A percentile compares a stretch with the other conserved stretches of the same genome.
Conservation (phyloP, 2,888 invertebrate genomes). For the Hydroisotoma schaefferi region DNA sequence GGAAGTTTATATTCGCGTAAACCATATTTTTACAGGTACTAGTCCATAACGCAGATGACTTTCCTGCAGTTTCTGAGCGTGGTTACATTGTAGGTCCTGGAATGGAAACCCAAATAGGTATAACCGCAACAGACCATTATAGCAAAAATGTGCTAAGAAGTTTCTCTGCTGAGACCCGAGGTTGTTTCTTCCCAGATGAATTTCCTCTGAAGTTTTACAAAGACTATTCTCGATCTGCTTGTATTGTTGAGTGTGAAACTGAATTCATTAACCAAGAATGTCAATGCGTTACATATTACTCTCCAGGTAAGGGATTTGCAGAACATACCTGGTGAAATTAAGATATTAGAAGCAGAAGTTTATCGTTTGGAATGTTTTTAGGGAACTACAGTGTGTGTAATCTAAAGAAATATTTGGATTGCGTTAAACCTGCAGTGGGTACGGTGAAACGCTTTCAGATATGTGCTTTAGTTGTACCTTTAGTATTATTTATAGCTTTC, state of each 20-base stretch:
- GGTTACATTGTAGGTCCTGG: constrained; percentile 47
- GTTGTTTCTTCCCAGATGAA: constrained; percentile 47
- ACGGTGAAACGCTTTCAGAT: neutral
- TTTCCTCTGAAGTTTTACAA: constrained; percentile 46
- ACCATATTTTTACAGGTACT: constrained; percentile 26
- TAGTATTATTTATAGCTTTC: neutral
- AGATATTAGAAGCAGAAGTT: no score
- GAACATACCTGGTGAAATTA: neutral
- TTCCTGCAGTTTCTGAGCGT: constrained; percentile 41
- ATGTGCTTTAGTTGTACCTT: no score
- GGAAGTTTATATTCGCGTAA: no score
- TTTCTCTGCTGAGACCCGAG: constrained; percentile 37
- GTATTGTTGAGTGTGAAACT: constrained; percentile 47
- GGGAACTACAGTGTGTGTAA: constrained; percentile 36
- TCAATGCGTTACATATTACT: constrained; percentile 44
- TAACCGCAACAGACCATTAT: constrained; percentile 44
- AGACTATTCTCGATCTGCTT: constrained; percentile 46
- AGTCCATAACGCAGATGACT: constrained; percentile 44
- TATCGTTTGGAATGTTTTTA: no score
- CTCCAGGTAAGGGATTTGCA: constrained; percentile 35
- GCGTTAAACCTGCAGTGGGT: constrained; percentile 39
- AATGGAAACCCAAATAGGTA: constrained; percentile 44
- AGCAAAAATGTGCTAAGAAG: constrained; percentile 31
- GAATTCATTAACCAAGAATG: constrained; percentile 46
- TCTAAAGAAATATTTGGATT: constrained; percentile 23